Conservation (phyloP, 2,888 invertebrate species). For the Chamaedrilus cognettii region DNA sequence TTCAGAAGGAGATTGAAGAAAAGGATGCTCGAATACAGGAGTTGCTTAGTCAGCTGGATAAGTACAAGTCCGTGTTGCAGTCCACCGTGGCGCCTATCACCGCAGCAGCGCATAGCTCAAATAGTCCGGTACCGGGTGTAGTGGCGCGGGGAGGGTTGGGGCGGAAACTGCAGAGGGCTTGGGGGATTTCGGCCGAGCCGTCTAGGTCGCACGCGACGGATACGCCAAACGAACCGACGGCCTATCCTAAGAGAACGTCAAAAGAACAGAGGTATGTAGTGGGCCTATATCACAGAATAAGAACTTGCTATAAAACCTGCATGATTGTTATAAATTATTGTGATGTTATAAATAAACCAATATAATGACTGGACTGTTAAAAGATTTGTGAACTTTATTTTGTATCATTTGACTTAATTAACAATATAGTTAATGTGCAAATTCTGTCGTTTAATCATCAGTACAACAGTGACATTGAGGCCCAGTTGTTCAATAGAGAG, state of each 20-base stretch:
- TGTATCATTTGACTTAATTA: too few species aligned
- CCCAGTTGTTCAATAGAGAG: too few species aligned
- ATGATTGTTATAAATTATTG: too few species aligned
- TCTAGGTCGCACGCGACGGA: slow-evolving; percentile 1
- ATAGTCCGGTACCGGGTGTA: not conserved
- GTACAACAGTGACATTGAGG: too few species aligned
- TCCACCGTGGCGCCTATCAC: slow-evolving; percentile 36
- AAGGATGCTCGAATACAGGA: slow-evolving; percentile 52
- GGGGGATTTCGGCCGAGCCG: slow-evolving; percentile 21
- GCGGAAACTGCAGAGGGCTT: slow-evolving; percentile 52
- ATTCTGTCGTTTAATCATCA: too few species aligned
- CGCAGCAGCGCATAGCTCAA: slow-evolving; percentile 29
- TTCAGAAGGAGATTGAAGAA: slow-evolving; percentile 66
- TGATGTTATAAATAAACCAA: too few species aligned
- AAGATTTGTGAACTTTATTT: too few species aligned
- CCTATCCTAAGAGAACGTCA: slow-evolving; percentile 1
- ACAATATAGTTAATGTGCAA: too few species aligned
- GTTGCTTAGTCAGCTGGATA: slow-evolving; percentile 55
- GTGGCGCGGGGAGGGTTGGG: slow-evolving; percentile 66
- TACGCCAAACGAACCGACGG: not conserved
- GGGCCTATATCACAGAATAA: too few species aligned
- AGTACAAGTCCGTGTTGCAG: slow-evolving; percentile 52
- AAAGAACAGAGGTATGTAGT: slow-evolving; percentile 4
- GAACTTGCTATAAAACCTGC: too few species aligned
- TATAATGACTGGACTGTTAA: too few species aligned